Base-by-base conservation (phyloP, 2,113 vertebrate genomes). In the Mixornis gularis region DNA sequence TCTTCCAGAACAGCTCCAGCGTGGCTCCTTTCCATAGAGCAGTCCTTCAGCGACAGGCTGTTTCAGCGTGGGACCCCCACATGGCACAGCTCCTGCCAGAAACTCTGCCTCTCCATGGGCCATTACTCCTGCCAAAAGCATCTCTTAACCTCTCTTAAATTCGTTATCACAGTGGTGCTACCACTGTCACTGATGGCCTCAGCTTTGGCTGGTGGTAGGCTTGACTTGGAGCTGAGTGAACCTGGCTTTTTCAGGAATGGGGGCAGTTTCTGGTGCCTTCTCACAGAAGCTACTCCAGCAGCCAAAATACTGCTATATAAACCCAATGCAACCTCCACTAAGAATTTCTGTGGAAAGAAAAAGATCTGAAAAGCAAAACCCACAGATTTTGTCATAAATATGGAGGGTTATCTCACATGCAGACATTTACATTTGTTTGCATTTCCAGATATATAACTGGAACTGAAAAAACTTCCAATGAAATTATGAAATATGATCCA, bases 1-100 rank as follows among this genome's bases (percentile, higher is more conserved):
- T 65, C 20, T 63, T 53, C 38, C 44, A 9, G 13, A 49, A 15
- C 0, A 1, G 17, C 41, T 70, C 32, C 43, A 69, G 20, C 1
- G 1, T 9, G 17, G 10, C 9, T 43, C 8, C 15, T 62, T 80
- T 27, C 40, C 29, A 36, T 1, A 9, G 30, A 24, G 11, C 19
- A 73, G 30, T 53, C 25, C 27, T 59, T 53, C 27, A 63, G 6
- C 17, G 73, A 1, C 12, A 13, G 15, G 18, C 12, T 64, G 7
- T 7, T 77, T 5, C 53, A 60, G 17, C 0, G 0, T 53, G 66
- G 6, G 3, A 24, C 7, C 2, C 3, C 15, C 38, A 49, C 24
- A 52, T 3, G 16, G 13, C 44, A 60, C 51, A 26, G 17, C 8
- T 73, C 56, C 49, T 65, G 16, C 5, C 43, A 58, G n/a, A 71